Base-by-base conservation (phyloP, 2,113 vertebrate species). In the Brachypteracias leptosomus region DNA sequence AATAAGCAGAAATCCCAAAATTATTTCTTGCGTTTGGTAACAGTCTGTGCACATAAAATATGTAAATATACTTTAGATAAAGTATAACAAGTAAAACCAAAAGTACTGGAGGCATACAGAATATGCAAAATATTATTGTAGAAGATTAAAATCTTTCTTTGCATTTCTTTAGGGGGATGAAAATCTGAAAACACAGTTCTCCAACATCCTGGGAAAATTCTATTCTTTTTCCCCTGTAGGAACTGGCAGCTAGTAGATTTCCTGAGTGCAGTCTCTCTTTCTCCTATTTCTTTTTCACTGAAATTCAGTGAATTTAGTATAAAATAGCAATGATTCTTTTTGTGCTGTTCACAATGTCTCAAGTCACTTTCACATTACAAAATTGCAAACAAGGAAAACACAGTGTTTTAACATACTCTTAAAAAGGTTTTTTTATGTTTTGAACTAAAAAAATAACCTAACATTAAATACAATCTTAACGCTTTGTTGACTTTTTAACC, bases 41-140 rank as follows among this genome's bases (percentile, higher is more conserved):
- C 9, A 38, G 67, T 15, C 52, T 68, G 24, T 36, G 31, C 12
- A 9, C 4, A 15, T 46, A 29, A 75, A 85, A 57, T 17, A 16
- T 0, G 0, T 7, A 3, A 35, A 20, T 49, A 26, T 17, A 19
- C 44, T n/a, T 70, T 63, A 10, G 17, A 44, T 13, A 13, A 61
- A 86, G 21, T 16, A 36, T 31, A 77, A 31, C 6, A 61, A 4
- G 33, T 76, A 18, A 52, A 72, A 68, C 13, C 5, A 40, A 22
- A 84, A 52, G 7, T 16, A 19, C 9, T 59, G 54, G 20, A 47
- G 3, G 35, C 4, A 31, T 28, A 62, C 28, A 49, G 49, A 62
- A 70, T n/a, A 79, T 9, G 16, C 11, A 55, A 33, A 89, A 40
- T 55, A 68, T 54, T 78, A 12, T 2, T 0, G 33, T 61, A 49